Percentiles rank a stretch among this genome's conserved stretches.
phyloP scores from a whole-genome alignment of 1,140 invertebrate species.

The Anastrepha obliqua region DNA sequence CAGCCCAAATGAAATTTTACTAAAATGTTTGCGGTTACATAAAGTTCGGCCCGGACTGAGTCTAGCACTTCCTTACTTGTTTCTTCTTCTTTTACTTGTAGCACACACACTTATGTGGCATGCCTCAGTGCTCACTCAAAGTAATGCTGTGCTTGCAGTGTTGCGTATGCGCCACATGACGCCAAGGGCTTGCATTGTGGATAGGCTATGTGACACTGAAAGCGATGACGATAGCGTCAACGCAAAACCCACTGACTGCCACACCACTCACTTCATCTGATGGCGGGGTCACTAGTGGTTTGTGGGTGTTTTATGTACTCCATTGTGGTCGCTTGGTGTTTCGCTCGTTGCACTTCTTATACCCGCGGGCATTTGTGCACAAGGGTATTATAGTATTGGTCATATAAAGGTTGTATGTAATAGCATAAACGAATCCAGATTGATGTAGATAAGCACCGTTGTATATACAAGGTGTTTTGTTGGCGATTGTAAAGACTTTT shows the following conservation, averaged over 20 bases:
- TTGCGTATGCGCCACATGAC: slow-evolving; percentile 47
- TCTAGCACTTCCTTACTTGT: background rate
- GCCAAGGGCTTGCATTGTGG: slow-evolving; percentile 38
- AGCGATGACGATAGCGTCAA: background rate
- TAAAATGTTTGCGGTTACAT: too few species aligned
- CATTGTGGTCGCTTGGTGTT: slow-evolving; percentile 16
- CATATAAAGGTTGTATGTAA: too few species aligned
- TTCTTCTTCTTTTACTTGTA: background rate
- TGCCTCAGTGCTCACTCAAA: background rate
- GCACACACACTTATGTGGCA: background rate
- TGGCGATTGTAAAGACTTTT: too few species aligned
- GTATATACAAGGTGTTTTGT: too few species aligned
- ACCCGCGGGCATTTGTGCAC: too few species aligned
- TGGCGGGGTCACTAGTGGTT: slow-evolving; percentile 10
- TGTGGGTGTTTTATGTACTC: slow-evolving; percentile 28
- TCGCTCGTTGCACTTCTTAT: background rate
- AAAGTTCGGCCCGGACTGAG: too few species aligned
- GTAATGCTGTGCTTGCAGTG: background rate
- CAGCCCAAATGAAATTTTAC: too few species aligned
- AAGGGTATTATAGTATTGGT: too few species aligned
- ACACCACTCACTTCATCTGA: background rate
- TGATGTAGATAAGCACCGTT: too few species aligned
- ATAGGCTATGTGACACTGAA: background rate
- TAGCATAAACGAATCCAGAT: too few species aligned
- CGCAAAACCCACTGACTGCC: background rate